Base-by-base conservation (phyloP, 64 coral and sea anemone species). In the Porites lutea region DNA sequence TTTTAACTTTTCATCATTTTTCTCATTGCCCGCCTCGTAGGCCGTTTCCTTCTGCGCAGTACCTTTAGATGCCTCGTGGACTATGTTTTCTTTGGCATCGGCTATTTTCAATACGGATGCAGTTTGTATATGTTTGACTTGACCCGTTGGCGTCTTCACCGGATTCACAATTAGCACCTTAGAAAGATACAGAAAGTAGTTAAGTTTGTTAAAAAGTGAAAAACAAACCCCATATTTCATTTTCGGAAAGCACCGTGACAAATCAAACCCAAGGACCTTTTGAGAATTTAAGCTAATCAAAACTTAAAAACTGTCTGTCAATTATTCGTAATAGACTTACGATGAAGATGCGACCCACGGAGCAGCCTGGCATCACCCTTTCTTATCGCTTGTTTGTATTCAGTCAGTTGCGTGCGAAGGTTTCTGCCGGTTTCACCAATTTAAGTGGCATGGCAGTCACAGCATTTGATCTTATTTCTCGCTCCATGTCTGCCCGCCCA, bases 81-180 rank as follows among this genome's bases (percentile, higher is more conserved):
- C 13, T 11, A 8, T 52, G 15, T 19, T 76, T 49, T 15, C 81
- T 50, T 66, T 84, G 3, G 2, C 45, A 19, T 69, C 63, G 22
- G 5, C 63, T 15, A 45, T 65, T 6, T 52, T 68, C 54, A 7
- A 2, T 4, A 12, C 12, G 2, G 63, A 14, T 12, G 47, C 15
- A 0, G 63, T 47, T 14, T 13, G 13, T 81, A 4, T 19, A 10
- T 70, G 46, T 14, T 84, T 84, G 55, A 10, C 45, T 47, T 46
- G 72, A 10, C 75, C 81, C 8, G 81, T 46, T 13, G 16, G 18
- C 18, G 62, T 20, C 45, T 66, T 84, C 8, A 52, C 62, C 47
- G 81, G 81, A 65, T 84, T 84, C 12, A 84, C 81, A 50, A 84
- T 70, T n/a, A 84, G 67, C 62, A 84, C 14, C 81, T 84, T 47